Evolutionary conservation across 2,113 vertebrate species (phyloP), one percentile per base, ranked within the genome.

Genomic region (Leptodactylus fuscus): DNA sequence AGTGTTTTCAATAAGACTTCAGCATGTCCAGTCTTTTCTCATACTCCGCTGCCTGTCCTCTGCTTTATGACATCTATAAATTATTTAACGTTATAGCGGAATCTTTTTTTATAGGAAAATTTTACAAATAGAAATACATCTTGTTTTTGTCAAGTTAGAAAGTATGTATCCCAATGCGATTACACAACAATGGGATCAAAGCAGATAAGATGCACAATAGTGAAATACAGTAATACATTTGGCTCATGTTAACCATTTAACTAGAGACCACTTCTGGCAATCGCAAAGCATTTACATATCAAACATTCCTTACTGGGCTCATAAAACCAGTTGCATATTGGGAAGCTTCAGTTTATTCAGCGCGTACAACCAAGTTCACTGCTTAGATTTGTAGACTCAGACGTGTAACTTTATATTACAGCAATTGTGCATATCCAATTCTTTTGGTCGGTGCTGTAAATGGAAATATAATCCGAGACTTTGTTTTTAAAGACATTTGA

Each of bases 1-100:
- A 91, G 89, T 85, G 87, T 32, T 93, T 94, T 93, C 90, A 93
- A 92, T 94, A 89, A 91, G 88, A 92, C 91, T 67, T 80, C 38
- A 90, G 70, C 88, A 90, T 91, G 87, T 90, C 91, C 90, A 81
- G 77, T n/a, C 76, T 86, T 85, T 86, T 81, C 84, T 81, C 77
- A 71, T 73, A 86, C 65, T 46, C 22, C 22, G 9, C n/a, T 71
- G 83, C 75, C 36, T 79, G 84, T 86, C 46, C 60, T 38, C 53
- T 48, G 67, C 65, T 86, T 86, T 86, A 86, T 81, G 84, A 53
- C 49, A 71, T 81, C 84, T 49, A 86, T 86, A 86, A 86, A 86
- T 86, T 85, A 85, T 71, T 41, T 38, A 58, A 44, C 27, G 38
- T 85, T 85, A 27, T 16, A 85, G 29, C 4, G 29, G 77, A 60